Conservation (phyloP, 2,888 invertebrate genomes). For the Cephus pulcher region DNA sequence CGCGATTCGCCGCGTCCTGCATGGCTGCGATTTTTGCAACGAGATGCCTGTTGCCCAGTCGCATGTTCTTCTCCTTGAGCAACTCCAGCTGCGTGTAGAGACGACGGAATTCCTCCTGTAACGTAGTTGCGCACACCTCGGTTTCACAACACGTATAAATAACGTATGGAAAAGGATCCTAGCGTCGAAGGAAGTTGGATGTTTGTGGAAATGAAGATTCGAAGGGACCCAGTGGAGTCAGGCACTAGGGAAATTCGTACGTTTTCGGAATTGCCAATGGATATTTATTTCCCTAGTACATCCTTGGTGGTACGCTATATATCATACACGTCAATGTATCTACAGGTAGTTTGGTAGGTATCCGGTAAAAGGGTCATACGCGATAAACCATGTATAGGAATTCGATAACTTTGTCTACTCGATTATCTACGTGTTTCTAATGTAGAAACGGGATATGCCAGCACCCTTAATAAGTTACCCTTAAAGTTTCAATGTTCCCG, state of each 20-base stretch:
- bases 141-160: background rate
- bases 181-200: background rate
- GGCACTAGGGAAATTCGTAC: background rate
- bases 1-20: slow-evolving; percentile 80
- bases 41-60: slow-evolving; percentile 79
- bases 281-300: background rate
- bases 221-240: background rate
- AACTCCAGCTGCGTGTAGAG: slow-evolving; percentile 83
- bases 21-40: slow-evolving; percentile 83
- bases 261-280: background rate
- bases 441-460: background rate
- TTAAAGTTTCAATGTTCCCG: background rate
- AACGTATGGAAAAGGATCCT: background rate
- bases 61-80: slow-evolving; percentile 82
- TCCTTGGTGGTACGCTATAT: background rate
- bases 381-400: background rate
- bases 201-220: background rate
- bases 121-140: slow-evolving; percentile 20
- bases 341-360: background rate
- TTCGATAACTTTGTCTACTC: background rate
- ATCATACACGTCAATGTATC: background rate
- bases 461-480: background rate
- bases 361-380: background rate
- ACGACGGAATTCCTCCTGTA: slow-evolving; percentile 84
- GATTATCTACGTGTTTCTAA: background rate